These are phyloP conservation scores for Parnassius mnemosyne DNA, from an alignment of 2,888 invertebrate genomes.

Conservation along the genomic window DNA sequence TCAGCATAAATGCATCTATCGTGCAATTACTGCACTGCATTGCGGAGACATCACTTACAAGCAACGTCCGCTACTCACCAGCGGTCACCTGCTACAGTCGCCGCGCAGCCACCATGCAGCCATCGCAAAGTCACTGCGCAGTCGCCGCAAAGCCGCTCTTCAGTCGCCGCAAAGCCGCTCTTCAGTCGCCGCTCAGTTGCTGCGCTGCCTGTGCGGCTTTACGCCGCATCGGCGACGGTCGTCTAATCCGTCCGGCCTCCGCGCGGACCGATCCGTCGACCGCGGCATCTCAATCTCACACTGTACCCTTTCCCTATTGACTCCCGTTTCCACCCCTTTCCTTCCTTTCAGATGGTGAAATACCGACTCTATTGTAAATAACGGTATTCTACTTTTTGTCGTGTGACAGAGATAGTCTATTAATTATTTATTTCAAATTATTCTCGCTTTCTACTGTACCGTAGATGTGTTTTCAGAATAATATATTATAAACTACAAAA, in stretches of 20 bases:
- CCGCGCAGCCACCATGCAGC: slow-evolving; percentile 35
- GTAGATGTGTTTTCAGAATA: slow-evolving; percentile 79
- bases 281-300: slow-evolving; percentile 59
- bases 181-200: slow-evolving; percentile 31
- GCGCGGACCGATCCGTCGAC: slow-evolving; percentile 60
- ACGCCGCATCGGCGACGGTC: slow-evolving; percentile 52
- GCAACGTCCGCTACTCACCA: slow-evolving; percentile 32
- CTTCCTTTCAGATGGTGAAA: slow-evolving; percentile 34
- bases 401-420: slow-evolving; percentile 78
- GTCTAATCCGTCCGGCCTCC: slow-evolving; percentile 50
- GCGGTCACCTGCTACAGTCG: slow-evolving; percentile 33
- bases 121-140: slow-evolving; percentile 36
- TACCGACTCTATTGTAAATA: slow-evolving; percentile 76
- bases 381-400: slow-evolving; percentile 77
- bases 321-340: slow-evolving; percentile 38
- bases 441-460: slow-evolving; percentile 80
- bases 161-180: slow-evolving; percentile 24
- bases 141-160: slow-evolving; percentile 27
- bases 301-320: slow-evolving; percentile 37
- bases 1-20: slow-evolving; percentile 2
- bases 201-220: slow-evolving; percentile 39
- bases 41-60: slow-evolving; percentile 7
- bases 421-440: slow-evolving; percentile 77
- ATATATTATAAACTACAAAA: slow-evolving; percentile 70
- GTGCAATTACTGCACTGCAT: slow-evolving; percentile 12